Evolutionary conservation across 2,797 vertebrate species (phyloP), one percentile per base, ranked within the genome.

Genomic region (Lacerta bilineata): DNA sequence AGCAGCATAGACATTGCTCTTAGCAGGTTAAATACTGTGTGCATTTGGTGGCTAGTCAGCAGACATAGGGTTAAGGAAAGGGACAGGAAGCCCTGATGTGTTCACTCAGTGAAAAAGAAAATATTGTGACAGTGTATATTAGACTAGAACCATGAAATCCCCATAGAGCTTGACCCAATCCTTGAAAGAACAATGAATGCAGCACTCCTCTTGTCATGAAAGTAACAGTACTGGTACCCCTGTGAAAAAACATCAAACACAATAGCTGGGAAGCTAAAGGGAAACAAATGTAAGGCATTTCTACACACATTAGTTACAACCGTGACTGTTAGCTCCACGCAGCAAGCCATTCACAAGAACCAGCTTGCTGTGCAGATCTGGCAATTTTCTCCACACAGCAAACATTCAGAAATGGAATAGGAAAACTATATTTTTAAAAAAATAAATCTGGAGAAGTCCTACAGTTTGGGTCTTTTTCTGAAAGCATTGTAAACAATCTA

Each of bases 1-100:
- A 94, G 93, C 91, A 75, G 78, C 87, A 18, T 77, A 64, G 74
- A 84, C 10, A 29, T 50, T 80, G 29, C 7, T 92, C 87, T 88
- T 85, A 50, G 36, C 83, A 90, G 87, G 18, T 93, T 92, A 92
- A 94, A 94, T 95, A 59, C 33, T 87, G 18, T 27, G 36, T 43
- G 20, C 13, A 33, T 41, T 43, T 82, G 61, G 33, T 43, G 36
- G 76, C 61, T 66, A 5, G 9, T 36, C 68, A 59, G 36, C 27
- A 18, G 25, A n/a, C 5, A 41, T 3, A 17, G 4, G 2, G n/a
- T 68, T 76, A 50, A 81, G 71, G n/a, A 68, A n/a, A 27, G 46
- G 61, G 23, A 39, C 17, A 41, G 15, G 59, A 29, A 50, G 78
- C 25, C 17, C 43, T 50, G 23, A 46, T 66, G 29, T 74, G 5